Percentiles rank a stretch among this genome's conserved stretches.
These are phyloP conservation scores for Tridacna gigas DNA, from an alignment of 2,888 invertebrate species.

Conservation along the genomic window DNA sequence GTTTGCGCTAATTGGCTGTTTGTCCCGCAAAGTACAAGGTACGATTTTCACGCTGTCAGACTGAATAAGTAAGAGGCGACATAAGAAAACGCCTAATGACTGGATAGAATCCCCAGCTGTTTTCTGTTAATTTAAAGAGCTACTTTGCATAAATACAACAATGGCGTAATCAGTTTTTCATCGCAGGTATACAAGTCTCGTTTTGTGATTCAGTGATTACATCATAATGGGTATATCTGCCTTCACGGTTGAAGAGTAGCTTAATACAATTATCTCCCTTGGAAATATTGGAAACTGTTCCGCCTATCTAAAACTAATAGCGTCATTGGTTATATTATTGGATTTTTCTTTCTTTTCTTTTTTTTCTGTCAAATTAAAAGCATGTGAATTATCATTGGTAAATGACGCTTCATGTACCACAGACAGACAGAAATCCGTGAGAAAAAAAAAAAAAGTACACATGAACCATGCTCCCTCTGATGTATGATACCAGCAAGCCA, in stretches of 20 bases:
- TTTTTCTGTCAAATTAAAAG: neutral
- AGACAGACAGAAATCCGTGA: too few species aligned
- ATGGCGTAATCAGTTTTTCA: neutral
- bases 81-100: slow-evolving; percentile 21
- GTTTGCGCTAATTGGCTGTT: slow-evolving; percentile 43
- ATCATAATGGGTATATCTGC: slow-evolving; percentile 9
- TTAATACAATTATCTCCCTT: slow-evolving; percentile 16
- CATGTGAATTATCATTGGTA: neutral
- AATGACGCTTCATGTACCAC: neutral
- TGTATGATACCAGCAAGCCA: too few species aligned
- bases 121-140: slow-evolving; percentile 4
- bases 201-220: neutral
- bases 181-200: neutral
- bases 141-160: neutral
- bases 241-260: slow-evolving; percentile 14
- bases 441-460: too few species aligned
- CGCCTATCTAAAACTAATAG: too few species aligned
- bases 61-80: slow-evolving; percentile 18
- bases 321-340: neutral
- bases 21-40: slow-evolving; percentile 30
- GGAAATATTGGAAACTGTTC: neutral
- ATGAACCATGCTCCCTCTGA: too few species aligned
- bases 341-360: neutral
- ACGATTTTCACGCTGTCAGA: slow-evolving; percentile 34
- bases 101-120: slow-evolving; percentile 15